Conservation (phyloP, 2,113 vertebrate species). For the Ardeotis arabs region DNA sequence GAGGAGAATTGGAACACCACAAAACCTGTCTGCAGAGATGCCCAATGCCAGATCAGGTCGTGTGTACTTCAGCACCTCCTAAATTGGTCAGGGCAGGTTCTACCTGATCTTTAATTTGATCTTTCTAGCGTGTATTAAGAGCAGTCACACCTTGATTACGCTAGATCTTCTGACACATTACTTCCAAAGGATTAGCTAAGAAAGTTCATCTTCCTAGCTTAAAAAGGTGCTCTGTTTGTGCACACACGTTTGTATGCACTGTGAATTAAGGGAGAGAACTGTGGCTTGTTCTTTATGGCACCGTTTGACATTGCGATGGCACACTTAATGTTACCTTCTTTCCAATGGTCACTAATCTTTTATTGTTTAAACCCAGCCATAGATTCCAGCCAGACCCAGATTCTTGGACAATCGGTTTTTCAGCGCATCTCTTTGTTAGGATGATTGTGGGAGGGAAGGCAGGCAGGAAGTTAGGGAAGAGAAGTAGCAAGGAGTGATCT, state of each 20-base stretch:
- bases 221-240: background rate
- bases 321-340: background rate
- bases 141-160: background rate
- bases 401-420: background rate
- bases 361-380: background rate
- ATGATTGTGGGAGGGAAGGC: background rate
- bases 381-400: background rate
- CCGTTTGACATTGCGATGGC: background rate
- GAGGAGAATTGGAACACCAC: background rate
- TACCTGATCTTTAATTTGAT: background rate
- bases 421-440: background rate
- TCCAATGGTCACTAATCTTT: rapidly evolving
- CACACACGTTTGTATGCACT: background rate
- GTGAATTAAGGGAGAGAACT: background rate
- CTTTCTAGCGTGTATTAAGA: background rate
- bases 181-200: background rate
- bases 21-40: background rate
- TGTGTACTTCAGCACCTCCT: background rate
- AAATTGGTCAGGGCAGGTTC: background rate
- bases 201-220: background rate
- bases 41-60: background rate
- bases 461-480: background rate
- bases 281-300: background rate
- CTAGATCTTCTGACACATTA: background rate
- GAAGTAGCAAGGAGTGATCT: background rate